A percentile compares a stretch with the other conserved stretches of the same genome.
Evolutionary conservation across 1,140 invertebrate genomes (phyloP).

Genomic region (Diorhabda elongata): DNA sequence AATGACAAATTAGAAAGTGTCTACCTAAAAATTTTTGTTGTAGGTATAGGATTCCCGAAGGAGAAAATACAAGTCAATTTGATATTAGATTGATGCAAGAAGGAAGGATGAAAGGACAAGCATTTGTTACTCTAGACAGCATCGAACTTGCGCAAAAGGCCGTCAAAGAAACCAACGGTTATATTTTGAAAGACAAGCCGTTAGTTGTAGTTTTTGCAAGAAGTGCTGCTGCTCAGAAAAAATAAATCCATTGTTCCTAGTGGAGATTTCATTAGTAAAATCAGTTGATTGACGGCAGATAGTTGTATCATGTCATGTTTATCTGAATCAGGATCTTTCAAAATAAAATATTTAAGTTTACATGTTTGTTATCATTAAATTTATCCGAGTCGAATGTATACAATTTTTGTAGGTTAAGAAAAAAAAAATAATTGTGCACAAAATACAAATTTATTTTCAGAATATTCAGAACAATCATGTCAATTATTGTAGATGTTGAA

Average conservation of each 20-base stretch:
- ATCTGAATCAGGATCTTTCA: too few species aligned
- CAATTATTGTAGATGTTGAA: slow-evolving; percentile 9
- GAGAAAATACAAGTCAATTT: slow-evolving; percentile 58
- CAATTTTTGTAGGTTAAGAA: not conserved
- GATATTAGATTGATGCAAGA: slow-evolving; percentile 90
- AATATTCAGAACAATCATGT: slow-evolving; percentile 24
- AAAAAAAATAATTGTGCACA: not conserved
- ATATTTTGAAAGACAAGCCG: slow-evolving; percentile 80
- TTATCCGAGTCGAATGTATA: too few species aligned
- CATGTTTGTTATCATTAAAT: too few species aligned
- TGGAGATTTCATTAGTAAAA: too few species aligned
- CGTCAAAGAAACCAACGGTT: slow-evolving; percentile 84
- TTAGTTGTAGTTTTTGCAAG: slow-evolving; percentile 88
- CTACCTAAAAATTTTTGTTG: not conserved
- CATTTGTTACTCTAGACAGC: slow-evolving; percentile 80
- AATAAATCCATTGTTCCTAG: slow-evolving; percentile 13
- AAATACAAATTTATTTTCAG: not conserved
- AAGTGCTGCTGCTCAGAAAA: slow-evolving; percentile 36
- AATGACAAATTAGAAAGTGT: too few species aligned
- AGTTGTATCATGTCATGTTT: too few species aligned
- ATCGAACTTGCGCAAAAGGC: slow-evolving; percentile 69
- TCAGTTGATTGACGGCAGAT: too few species aligned
- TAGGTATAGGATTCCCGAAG: slow-evolving; percentile 19
- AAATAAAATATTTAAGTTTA: too few species aligned
- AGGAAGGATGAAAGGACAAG: slow-evolving; percentile 94